These are phyloP conservation scores for Apis florea DNA, from an alignment of 1,140 invertebrate species.

Conservation along the genomic window DNA sequence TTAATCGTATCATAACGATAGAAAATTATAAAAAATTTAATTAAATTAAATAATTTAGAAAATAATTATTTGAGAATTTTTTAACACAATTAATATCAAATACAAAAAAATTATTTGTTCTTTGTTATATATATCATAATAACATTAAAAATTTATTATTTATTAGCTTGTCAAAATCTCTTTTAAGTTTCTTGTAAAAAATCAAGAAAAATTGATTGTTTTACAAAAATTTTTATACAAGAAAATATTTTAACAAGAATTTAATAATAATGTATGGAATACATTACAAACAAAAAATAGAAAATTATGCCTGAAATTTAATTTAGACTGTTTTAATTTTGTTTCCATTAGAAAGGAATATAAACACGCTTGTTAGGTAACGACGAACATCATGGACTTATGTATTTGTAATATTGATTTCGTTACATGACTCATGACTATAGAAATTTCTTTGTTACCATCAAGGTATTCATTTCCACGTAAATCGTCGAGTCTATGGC, in stretches of 20 bases:
- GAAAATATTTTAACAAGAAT: neutral
- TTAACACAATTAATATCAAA: too few relatives aligned
- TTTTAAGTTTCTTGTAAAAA: too few relatives aligned
- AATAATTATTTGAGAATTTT: too few relatives aligned
- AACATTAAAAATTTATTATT: too few relatives aligned
- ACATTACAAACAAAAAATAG: neutral
- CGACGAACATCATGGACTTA: conserved; percentile 32
- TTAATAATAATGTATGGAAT: neutral
- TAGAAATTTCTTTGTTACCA: conserved; percentile 10
- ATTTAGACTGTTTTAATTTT: neutral
- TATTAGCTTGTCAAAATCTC: too few relatives aligned
- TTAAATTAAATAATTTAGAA: too few relatives aligned
- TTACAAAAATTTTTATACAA: too few relatives aligned
- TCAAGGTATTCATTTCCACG: conserved; percentile 2
- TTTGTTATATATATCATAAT: too few relatives aligned
- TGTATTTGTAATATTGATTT: conserved; percentile 44
- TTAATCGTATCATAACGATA: too few relatives aligned
- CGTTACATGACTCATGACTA: conserved; percentile 22
- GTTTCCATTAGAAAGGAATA: neutral
- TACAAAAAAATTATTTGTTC: too few relatives aligned
- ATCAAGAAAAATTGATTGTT: too few relatives aligned
- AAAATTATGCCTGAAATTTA: neutral
- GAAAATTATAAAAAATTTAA: too few relatives aligned
- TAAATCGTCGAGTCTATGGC: neutral
- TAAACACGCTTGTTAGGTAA: conserved; percentile 1